Conservation (phyloP, 2,797 vertebrate genomes). For the Falco cherrug region DNA sequence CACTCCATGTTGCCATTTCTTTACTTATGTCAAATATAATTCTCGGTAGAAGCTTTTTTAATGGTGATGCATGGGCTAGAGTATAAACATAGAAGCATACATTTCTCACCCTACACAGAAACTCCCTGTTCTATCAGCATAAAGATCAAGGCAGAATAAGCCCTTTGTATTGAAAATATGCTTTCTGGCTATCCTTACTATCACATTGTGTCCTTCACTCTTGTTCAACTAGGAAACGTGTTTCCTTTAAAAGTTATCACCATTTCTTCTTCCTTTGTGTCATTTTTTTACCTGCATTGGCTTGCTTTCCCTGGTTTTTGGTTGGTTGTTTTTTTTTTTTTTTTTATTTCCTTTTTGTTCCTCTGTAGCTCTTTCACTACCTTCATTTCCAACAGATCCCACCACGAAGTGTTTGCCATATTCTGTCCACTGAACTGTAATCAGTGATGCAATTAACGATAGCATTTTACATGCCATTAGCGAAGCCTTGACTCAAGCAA, state of each 20-base stretch:
- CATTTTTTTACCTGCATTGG: not conserved
- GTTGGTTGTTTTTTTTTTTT: not conserved
- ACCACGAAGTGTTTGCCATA: not conserved
- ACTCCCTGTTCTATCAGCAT: not conserved
- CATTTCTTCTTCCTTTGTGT: not conserved
- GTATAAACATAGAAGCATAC: accelerated
- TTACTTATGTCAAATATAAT: not conserved
- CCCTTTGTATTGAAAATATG: not conserved
- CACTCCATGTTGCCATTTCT: not conserved
- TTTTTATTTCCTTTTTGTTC: not conserved
- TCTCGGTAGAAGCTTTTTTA: not conserved
- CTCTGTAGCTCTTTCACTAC: not conserved
- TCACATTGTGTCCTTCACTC: not conserved
- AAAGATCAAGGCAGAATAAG: not conserved
- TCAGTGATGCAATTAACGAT: not conserved
- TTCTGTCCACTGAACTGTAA: not conserved
- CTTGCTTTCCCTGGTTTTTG: not conserved
- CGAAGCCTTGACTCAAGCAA: not conserved
- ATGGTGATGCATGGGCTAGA: not conserved
- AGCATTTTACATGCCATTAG: not conserved
- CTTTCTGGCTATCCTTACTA: not conserved
- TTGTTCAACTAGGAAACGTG: not conserved
- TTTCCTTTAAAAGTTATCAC: not conserved
- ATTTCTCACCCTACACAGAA: not conserved
- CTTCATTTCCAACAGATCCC: not conserved